Conservation (phyloP, 2,797 vertebrate species). For the Protonibea diacanthus region DNA sequence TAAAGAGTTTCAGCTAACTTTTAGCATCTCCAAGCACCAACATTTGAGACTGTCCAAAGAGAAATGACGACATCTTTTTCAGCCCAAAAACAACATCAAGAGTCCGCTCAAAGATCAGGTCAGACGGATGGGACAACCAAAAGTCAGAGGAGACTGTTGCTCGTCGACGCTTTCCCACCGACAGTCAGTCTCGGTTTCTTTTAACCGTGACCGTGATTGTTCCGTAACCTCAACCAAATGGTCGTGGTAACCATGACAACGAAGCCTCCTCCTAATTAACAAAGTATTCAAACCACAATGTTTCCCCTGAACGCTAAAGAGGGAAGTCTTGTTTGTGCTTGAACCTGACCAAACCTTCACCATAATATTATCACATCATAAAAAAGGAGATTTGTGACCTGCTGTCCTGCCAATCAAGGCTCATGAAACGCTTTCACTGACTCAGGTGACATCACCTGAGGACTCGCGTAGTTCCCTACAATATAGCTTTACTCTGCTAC, state of each 20-base stretch:
- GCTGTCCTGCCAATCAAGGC: too few relatives aligned
- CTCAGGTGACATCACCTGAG: too few relatives aligned
- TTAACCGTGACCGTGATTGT: neutral
- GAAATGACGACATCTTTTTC: neutral
- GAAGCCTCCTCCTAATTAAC: neutral
- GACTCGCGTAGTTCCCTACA: too few relatives aligned
- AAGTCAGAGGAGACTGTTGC: neutral
- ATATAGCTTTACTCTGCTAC: too few relatives aligned
- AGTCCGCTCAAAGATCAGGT: neutral
- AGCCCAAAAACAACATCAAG: neutral
- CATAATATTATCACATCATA: too few relatives aligned
- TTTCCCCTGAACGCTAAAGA: neutral
- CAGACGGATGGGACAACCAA: neutral
- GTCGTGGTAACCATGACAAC: neutral
- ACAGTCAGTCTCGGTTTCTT: neutral
- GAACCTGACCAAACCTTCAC: neutral
- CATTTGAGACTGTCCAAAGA: neutral
- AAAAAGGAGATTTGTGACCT: neutral
- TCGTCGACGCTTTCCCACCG: too few relatives aligned
- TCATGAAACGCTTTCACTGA: too few relatives aligned
- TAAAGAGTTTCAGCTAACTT: neutral
- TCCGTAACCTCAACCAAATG: neutral
- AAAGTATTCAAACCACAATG: neutral
- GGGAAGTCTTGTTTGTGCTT: neutral
- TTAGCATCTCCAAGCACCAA: neutral